phyloP scores from a whole-genome alignment of 2,113 vertebrate species.

The Deroptyus accipitrinus region DNA sequence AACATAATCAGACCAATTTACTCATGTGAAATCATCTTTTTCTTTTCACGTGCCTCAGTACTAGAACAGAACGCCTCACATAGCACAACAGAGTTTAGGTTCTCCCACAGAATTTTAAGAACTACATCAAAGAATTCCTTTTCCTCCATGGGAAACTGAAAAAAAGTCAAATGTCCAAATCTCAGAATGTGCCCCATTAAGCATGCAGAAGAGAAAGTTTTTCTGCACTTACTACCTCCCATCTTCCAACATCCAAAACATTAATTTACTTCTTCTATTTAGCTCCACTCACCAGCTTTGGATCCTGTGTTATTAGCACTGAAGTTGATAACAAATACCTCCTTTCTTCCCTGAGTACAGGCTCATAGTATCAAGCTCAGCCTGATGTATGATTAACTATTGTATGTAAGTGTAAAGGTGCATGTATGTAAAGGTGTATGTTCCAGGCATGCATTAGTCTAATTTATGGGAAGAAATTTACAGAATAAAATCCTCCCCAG shows the following conservation, averaged over 20 bases:
- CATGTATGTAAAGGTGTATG: background rate
- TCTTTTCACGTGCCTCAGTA: background rate
- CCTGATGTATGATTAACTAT: background rate
- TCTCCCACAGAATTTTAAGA: background rate
- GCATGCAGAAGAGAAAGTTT: background rate
- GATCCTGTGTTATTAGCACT: background rate
- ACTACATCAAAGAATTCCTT: background rate
- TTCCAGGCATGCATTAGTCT: background rate
- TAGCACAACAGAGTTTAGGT: background rate
- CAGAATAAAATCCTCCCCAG: background rate
- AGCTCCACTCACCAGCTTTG: background rate
- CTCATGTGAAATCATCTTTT: background rate
- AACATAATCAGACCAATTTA: background rate
- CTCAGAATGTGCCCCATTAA: background rate
- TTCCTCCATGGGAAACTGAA: background rate
- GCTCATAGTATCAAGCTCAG: background rate
- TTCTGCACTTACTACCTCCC: background rate
- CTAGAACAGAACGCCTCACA: background rate
- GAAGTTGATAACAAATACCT: background rate
- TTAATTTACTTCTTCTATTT: background rate
- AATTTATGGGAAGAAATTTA: background rate
- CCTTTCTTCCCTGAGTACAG: background rate
- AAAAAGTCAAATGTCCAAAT: background rate
- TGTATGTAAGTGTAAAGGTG: background rate
- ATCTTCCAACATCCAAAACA: background rate